Evolutionary conservation across 1,140 invertebrate species (phyloP).

Genomic region (Trichonephila clavata): DNA sequence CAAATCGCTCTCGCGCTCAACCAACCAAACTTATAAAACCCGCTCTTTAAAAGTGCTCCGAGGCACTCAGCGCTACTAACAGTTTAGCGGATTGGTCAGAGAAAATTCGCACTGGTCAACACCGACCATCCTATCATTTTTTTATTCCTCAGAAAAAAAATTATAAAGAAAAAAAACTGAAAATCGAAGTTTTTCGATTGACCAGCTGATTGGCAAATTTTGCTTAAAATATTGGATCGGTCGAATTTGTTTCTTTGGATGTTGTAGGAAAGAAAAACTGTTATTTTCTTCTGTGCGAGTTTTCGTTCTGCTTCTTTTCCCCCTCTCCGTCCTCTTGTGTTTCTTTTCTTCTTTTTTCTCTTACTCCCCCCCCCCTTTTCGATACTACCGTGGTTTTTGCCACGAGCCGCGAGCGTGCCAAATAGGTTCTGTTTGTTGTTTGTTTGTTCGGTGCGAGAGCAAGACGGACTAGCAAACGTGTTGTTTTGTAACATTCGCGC

Average conservation of each 20-base stretch:
- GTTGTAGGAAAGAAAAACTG: not conserved
- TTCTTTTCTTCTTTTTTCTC: not conserved
- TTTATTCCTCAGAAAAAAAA: not conserved
- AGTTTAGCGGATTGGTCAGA: constrained; percentile 67
- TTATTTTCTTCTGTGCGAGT: not conserved
- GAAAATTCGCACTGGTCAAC: constrained; percentile 43
- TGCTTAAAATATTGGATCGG: not conserved
- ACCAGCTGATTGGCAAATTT: constrained; percentile 15
- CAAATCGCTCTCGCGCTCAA: constrained; percentile 36
- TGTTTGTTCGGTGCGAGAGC: constrained; percentile 33
- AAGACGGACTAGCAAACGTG: constrained; percentile 49
- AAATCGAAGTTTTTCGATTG: not conserved
- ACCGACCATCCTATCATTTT: not conserved
- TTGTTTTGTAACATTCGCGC: constrained; percentile 43
- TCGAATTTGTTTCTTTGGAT: not conserved
- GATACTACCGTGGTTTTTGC: constrained; percentile 63
- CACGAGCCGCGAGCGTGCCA: constrained; percentile 65
- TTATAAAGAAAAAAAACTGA: not conserved
- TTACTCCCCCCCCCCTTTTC: not conserved
- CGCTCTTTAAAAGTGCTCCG: constrained; percentile 45
- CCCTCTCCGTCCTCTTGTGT: not conserved
- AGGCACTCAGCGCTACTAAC: constrained; percentile 48
- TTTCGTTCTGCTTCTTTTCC: constrained; percentile 18
- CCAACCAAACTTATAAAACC: constrained; percentile 60
- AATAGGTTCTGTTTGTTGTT: constrained; percentile 56